These are phyloP conservation scores for Cettia cetti DNA, from an alignment of 2,113 vertebrate genomes.

Conservation along the genomic window DNA sequence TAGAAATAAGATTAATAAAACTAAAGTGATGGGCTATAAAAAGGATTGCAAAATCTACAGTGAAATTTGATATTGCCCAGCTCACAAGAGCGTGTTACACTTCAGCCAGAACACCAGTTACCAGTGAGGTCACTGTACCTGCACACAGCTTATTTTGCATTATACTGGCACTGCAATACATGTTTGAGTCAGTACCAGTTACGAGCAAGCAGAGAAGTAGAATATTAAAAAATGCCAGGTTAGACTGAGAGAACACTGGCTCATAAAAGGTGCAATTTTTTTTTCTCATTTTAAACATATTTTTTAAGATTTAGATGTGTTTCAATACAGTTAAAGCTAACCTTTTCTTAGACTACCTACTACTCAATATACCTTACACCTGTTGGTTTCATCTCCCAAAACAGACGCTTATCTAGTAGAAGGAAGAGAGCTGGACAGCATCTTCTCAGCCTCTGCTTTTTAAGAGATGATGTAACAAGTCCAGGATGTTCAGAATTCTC, in stretches of 20 bases:
- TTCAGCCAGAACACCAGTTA: background rate
- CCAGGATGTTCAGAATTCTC: background rate
- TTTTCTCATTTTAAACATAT: background rate
- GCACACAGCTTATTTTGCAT: background rate
- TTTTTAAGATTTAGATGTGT: background rate
- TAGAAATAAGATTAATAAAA: background rate
- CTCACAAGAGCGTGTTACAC: fast-evolving
- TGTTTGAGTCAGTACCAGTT: background rate
- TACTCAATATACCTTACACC: background rate
- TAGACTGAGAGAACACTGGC: background rate
- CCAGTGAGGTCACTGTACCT: background rate
- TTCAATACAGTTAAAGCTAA: background rate
- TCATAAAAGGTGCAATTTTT: background rate
- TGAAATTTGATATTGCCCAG: background rate
- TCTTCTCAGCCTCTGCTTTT: background rate
- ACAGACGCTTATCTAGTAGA: background rate
- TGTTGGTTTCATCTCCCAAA: background rate
- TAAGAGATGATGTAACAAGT: background rate
- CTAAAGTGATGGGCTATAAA: background rate
- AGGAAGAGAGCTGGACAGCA: background rate
- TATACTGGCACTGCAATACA: background rate
- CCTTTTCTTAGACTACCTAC: background rate
- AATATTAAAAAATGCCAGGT: background rate
- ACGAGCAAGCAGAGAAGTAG: background rate
- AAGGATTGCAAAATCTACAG: background rate